Evolutionary conservation across 2,113 vertebrate species (phyloP), one percentile per base, ranked within the genome.

Genomic region (Cebus imitator): DNA sequence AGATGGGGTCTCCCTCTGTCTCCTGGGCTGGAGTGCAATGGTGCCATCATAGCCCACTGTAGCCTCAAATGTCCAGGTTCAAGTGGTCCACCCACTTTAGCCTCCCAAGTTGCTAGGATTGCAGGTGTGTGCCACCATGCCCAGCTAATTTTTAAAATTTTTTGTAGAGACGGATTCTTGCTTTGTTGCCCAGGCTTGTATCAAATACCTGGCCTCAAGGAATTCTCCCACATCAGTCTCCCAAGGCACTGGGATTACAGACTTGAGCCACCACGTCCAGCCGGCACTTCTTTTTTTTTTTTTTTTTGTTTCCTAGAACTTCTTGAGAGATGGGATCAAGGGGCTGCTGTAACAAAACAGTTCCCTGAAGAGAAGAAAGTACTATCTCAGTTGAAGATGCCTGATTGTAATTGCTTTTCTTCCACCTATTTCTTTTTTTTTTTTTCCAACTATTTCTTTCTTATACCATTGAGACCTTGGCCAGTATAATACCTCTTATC

Each of bases 341-440:
- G 45, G n/a, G 17, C 43, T 89, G n/a, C 73, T 68, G 2, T 82
- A 72, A 80, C 4, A 86, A 27, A 85, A 85, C 6, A 84, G 35
- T 79, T 88, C 18, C 30, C 73, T 68, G 18, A 68, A 91, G 72
- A 85, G 55, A 25, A 75, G 27, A 88, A 58, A 58, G 17, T 70
- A 57, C 45, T 80, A 72, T 25, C 87, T 30, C 55, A 79, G 5
- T 6, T 79, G 57, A 91, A 90, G 55, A 76, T 88, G 25, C 55
- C 37, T 37, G 40, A 58, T 90, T 93, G 58, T 86, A 72, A 76
- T 86, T 96, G 58, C 40, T 30, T 94, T 91, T 50, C 66, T 87
- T 95, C 37, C 1, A 8, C 11, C 30, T 72, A 0, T 61, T 37
- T 93, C 48, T 89, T 91, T 73, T 89, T 81, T 75, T 52, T 30